phyloP scores from a whole-genome alignment of 2,797 vertebrate species.

The Leptoclinus maculatus region DNA sequence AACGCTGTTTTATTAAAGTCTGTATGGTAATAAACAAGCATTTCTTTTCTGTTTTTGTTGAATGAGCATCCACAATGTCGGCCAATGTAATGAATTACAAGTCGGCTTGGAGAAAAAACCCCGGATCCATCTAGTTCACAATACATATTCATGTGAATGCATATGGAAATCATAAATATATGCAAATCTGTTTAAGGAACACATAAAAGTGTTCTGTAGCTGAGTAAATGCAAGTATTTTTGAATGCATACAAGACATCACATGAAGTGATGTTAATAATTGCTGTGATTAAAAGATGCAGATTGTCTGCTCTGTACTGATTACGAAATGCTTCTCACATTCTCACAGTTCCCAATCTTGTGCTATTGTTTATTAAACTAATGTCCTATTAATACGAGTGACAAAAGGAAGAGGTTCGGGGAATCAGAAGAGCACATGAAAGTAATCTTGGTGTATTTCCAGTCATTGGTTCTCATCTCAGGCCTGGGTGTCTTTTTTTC shows the following conservation, averaged over 20 bases:
- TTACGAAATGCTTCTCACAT: neutral
- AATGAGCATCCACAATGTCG: neutral
- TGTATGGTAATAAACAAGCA: neutral
- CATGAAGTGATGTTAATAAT: neutral
- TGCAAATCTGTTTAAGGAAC: conserved; percentile 5
- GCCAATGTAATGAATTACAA: neutral
- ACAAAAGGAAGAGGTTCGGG: neutral
- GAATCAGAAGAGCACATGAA: neutral
- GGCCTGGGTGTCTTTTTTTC: neutral
- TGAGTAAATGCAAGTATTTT: neutral
- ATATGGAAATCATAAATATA: neutral
- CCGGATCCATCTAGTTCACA: neutral
- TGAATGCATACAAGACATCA: neutral
- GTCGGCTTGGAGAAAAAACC: neutral
- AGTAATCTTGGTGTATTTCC: neutral
- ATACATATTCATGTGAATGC: conserved; percentile 5
- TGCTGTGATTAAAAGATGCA: conserved; percentile 12
- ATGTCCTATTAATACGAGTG: neutral
- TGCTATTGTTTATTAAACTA: neutral
- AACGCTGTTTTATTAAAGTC: neutral
- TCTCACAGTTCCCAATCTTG: neutral
- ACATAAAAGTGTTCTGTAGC: neutral
- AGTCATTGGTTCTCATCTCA: neutral
- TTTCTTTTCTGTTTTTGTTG: neutral
- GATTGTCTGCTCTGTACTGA: neutral